Evolutionary conservation across 2,888 invertebrate species (phyloP), one percentile per base, ranked within the genome.

Genomic region (Deilephila porcellus): DNA sequence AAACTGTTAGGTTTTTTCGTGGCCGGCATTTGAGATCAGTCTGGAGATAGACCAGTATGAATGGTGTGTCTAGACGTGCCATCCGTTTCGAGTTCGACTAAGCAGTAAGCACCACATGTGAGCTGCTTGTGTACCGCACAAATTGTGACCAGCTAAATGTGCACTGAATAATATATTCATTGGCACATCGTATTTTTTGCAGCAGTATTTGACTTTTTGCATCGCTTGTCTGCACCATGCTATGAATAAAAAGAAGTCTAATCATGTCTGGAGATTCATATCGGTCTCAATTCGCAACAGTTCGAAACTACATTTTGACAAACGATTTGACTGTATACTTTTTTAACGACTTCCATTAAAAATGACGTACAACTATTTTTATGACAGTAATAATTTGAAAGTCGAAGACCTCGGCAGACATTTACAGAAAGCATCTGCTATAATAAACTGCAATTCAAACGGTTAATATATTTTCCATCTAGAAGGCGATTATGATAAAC

Each of bases 51-150:
- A 86, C 83, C 77, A 81, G 84, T 87, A 85, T 87, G 91, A 90
- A 90, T 89, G 89, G 84, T 80, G 77, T 81, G 90, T 90, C 90
- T 89, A 89, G 90, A 91, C 91, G 83, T 86, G 84, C 86, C 87
- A 87, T 89, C 88, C 90, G 89, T 84, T 82, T 80, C 79, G 78
- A 81, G 45, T 45, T 45, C 45, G 45, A 45, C 45, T 45, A 45
- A 45, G 45, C 45, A 45, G 84, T 86, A 82, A 85, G 83, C 81
- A 79, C 80, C 83, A 84, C 85, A 85, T 82, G 82, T 84, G 85
- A 78, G 79, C 79, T 79, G 81, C 78, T 82, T 86, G 84, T 84
- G 81, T 83, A 82, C 80, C 76, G 77, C 78, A 79, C 76, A 81
- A 80, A 81, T 82, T 83, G 78, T 78, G 79, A 83, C 82, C 81